Percentiles rank a stretch among this genome's conserved stretches.
These are phyloP conservation scores for Zoanthus sociatus DNA, from an alignment of 92 coral and sea anemone genomes.

Conservation along the genomic window DNA sequence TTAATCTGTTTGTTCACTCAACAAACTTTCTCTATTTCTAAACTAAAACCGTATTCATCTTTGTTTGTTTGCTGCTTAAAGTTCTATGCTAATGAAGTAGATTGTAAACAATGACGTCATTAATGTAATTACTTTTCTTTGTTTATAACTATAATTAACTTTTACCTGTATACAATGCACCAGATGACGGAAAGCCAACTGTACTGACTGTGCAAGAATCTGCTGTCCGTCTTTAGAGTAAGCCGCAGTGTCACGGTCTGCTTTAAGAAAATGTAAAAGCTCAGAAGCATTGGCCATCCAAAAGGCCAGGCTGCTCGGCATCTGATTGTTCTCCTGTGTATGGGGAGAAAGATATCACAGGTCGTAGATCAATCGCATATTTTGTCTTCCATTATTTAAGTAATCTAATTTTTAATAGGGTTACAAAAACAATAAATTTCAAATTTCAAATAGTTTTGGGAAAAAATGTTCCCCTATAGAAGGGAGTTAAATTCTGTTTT, in stretches of 20 bases:
- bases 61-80: too few species aligned
- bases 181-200: slow-evolving; percentile 92
- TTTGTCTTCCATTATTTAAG: too few species aligned
- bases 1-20: too few species aligned
- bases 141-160: not conserved
- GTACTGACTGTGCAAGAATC: slow-evolving; percentile 90
- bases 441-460: not conserved
- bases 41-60: too few species aligned
- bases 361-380: not conserved
- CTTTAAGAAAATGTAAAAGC: slow-evolving; percentile 88
- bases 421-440: too few species aligned
- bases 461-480: too few species aligned
- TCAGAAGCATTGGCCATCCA: slow-evolving; percentile 99
- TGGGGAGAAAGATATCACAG: not conserved
- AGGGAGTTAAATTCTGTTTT: too few species aligned
- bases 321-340: slow-evolving; percentile 82
- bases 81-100: too few species aligned
- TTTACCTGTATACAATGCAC: slow-evolving; percentile 77
- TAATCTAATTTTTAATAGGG: too few species aligned
- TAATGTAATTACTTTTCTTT: not conserved
- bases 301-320: slow-evolving; percentile 95
- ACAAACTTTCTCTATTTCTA: too few species aligned
- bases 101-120: not conserved
- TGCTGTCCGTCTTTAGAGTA: slow-evolving; percentile 86
- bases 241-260: slow-evolving; percentile 78